Evolutionary conservation across 2,888 invertebrate genomes (phyloP).

Genomic region (Lasioglossum malachurum): DNA sequence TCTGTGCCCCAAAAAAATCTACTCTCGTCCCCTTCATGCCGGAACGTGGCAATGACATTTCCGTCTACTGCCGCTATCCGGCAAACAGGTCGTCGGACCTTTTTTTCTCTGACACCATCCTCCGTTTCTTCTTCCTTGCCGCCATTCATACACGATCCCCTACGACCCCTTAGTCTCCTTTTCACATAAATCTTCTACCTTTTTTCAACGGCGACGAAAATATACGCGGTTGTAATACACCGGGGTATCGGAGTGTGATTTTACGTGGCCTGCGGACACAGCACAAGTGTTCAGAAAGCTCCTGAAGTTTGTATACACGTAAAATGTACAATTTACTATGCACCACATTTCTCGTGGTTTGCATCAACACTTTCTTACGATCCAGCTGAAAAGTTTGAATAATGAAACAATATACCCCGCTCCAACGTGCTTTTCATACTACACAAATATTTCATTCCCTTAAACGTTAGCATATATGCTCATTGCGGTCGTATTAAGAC

Average conservation of each 20-base stretch:
- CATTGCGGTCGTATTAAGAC: too few relatives aligned
- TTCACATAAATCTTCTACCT: not conserved
- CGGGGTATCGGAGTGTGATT: not conserved
- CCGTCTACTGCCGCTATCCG: slow-evolving; percentile 63
- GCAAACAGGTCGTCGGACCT: slow-evolving; percentile 66
- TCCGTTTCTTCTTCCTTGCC: slow-evolving; percentile 41
- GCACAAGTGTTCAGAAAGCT: not conserved
- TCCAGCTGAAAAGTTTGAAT: too few relatives aligned
- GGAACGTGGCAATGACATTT: slow-evolving; percentile 75
- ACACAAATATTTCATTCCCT: too few relatives aligned
- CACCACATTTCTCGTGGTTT: too few relatives aligned
- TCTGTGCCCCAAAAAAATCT: slow-evolving; percentile 36
- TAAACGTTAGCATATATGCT: too few relatives aligned
- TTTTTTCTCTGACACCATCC: slow-evolving; percentile 58
- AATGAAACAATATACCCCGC: too few relatives aligned
- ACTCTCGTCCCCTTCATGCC: slow-evolving; percentile 47
- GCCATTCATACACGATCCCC: slow-evolving; percentile 44
- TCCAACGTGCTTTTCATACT: too few relatives aligned
- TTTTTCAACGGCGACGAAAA: slow-evolving; percentile 22
- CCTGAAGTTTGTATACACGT: not conserved
- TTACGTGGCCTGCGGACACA: not conserved
- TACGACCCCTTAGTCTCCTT: slow-evolving; percentile 13
- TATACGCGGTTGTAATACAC: slow-evolving; percentile 24
- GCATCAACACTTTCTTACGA: too few relatives aligned
- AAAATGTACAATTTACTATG: too few relatives aligned